Base-by-base conservation (phyloP, 2,888 invertebrate species). In the Empis livida region DNA sequence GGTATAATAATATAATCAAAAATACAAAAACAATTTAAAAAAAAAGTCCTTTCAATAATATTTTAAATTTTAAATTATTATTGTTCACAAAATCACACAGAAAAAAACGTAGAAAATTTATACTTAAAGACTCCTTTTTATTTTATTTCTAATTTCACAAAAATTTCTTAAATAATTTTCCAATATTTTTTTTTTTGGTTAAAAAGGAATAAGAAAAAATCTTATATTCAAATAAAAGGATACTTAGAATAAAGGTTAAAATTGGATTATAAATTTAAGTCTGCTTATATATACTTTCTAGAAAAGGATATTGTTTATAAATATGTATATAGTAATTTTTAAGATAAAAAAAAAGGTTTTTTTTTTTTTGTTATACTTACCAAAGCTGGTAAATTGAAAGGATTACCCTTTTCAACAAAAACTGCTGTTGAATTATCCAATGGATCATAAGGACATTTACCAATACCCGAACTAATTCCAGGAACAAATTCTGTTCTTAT, bases 361-460 rank as follows among this genome's bases (percentile, higher is more conserved):
- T 27, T 27, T 4, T 27, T 27, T 27, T 27, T 20, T 5, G 20
- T 20, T 46, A 53, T 57, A 65, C 68, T 67, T 64, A 69, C 69
- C 67, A 99, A 78, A 23, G 91, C 93, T 42, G 94, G 88, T 59
- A 94, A 77, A 60, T 85, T 84, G 54, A 90, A 91, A 47, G 95
- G 93, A 75, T 95, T 96, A 59, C 95, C 96, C 61, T 79, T 79
- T 70, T 95, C 96, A 68, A 94, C 92, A 88, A 93, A 96, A 56
- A 96, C 82, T 40, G 95, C 95, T 16, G 97, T 97, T 54, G 93
- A 92, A 75, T 97, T 97, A 75, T 97, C 94, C 55, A 87, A 84
- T n/a, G 96, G 95, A 74, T 97, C 95, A 73, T 93, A 96, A 47
- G 97, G 95, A 71, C 96, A 96, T 72, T 94, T 92, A 47, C 94